phyloP scores from a whole-genome alignment of 2,797 vertebrate genomes.

The Fratercula arctica region DNA sequence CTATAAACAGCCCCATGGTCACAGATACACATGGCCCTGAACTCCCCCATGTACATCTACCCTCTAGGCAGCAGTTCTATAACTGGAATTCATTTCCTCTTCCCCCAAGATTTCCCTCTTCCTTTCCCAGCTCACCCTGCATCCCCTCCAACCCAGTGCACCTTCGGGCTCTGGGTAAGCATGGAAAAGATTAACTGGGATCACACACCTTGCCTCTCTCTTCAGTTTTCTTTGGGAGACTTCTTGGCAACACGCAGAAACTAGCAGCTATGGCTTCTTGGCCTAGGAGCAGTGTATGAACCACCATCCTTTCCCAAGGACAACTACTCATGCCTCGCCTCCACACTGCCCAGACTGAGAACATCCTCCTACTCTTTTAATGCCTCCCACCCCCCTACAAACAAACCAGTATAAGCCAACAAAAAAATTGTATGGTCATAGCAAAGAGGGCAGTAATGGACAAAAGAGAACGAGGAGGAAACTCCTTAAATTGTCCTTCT shows the following conservation, averaged over 20 bases:
- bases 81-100: not conserved
- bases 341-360: not conserved
- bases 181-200: not conserved
- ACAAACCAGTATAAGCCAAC: not conserved
- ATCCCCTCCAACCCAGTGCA: not conserved
- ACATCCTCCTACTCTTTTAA: not conserved
- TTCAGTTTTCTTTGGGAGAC: not conserved
- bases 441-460: not conserved
- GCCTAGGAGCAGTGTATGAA: not conserved
- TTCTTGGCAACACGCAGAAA: not conserved
- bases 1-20: not conserved
- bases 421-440: not conserved
- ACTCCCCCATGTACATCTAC: accelerated
- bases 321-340: not conserved
- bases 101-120: not conserved
- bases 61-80: not conserved
- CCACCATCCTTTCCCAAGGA: not conserved
- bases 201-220: not conserved
- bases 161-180: not conserved
- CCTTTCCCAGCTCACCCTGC: not conserved
- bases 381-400: not conserved
- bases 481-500: not conserved
- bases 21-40: not conserved
- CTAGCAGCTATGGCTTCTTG: not conserved
- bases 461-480: not conserved